A percentile compares a stretch with the other conserved stretches of the same genome.
These are phyloP conservation scores for Phania funesta DNA, from an alignment of 2,888 invertebrate genomes.

Conservation along the genomic window DNA sequence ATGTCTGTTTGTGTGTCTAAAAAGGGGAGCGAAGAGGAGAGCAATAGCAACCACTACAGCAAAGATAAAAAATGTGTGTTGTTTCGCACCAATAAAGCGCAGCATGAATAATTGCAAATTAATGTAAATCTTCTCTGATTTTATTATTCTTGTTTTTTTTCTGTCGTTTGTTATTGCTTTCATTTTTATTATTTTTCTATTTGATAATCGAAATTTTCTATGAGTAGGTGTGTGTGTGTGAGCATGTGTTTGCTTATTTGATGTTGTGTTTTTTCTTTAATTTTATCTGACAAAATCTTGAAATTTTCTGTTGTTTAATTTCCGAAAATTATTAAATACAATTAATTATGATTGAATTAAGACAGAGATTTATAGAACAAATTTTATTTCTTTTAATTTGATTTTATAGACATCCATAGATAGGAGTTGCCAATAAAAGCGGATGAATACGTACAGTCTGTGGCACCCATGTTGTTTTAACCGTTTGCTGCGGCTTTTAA, in stretches of 20 bases:
- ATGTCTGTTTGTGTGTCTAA: neutral
- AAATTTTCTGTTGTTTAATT: conserved; percentile 4
- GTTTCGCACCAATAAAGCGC: conserved; percentile 71
- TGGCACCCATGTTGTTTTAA: too few relatives aligned
- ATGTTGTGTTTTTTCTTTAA: neutral
- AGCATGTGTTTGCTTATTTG: neutral
- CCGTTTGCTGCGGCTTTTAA: too few relatives aligned
- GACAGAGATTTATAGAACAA: too few relatives aligned
- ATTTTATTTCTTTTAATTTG: too few relatives aligned
- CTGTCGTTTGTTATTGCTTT: conserved; percentile 22
- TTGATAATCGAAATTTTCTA: conserved; percentile 14
- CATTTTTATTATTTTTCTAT: conserved; percentile 43
- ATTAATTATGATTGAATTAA: too few relatives aligned
- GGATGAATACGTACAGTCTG: too few relatives aligned
- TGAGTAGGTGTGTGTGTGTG: neutral
- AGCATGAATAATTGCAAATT: conserved; percentile 79
- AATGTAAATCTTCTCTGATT: conserved; percentile 75
- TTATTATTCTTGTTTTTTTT: conserved; percentile 9
- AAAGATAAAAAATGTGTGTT: conserved; percentile 51
- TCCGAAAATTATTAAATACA: too few relatives aligned
- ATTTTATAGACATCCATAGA: too few relatives aligned
- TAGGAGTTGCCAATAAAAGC: too few relatives aligned
- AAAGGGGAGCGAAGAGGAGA: conserved; percentile 1
- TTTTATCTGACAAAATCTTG: conserved; percentile 6
- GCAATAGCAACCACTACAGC: neutral